phyloP scores from a whole-genome alignment of 2,888 invertebrate species.

The Esperia sulphurella region DNA sequence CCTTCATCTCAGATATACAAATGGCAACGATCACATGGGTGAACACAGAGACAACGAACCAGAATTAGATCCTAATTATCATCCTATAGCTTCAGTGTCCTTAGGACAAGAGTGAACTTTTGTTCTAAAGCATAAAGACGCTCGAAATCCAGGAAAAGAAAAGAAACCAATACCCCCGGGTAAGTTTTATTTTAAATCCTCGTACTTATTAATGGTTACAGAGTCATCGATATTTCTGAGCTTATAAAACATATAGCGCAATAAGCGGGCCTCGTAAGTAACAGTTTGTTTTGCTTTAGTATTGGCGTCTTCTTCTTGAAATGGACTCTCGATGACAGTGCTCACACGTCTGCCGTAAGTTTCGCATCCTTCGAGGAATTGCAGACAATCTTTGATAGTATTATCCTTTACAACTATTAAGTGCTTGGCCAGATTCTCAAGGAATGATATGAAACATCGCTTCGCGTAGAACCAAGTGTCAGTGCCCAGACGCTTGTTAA shows the following conservation, averaged over 20 bases:
- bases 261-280: constrained; percentile 91
- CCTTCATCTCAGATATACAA: constrained; percentile 75
- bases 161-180: constrained; percentile 65
- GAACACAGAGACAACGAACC: constrained; percentile 86
- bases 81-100: constrained; percentile 84
- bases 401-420: constrained; percentile 92
- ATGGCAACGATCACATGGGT: constrained; percentile 84
- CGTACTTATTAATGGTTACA: constrained; percentile 74
- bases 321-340: constrained; percentile 89
- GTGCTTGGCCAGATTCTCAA: constrained; percentile 94
- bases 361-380: constrained; percentile 94
- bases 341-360: constrained; percentile 90
- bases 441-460: constrained; percentile 94
- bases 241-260: constrained; percentile 89
- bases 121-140: constrained; percentile 81
- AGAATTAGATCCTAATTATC: constrained; percentile 78
- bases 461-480: constrained; percentile 99
- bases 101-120: constrained; percentile 83
- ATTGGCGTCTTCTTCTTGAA: constrained; percentile 84
- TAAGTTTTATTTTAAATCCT: constrained; percentile 70
- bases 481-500: constrained; percentile 95
- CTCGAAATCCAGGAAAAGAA: constrained; percentile 65
- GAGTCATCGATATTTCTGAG: constrained; percentile 78
- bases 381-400: constrained; percentile 91
- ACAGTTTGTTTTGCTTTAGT: constrained; percentile 92